Percentiles rank a stretch among this genome's conserved stretches.
phyloP scores from a whole-genome alignment of 2,113 vertebrate genomes.

The Rana temporaria region DNA sequence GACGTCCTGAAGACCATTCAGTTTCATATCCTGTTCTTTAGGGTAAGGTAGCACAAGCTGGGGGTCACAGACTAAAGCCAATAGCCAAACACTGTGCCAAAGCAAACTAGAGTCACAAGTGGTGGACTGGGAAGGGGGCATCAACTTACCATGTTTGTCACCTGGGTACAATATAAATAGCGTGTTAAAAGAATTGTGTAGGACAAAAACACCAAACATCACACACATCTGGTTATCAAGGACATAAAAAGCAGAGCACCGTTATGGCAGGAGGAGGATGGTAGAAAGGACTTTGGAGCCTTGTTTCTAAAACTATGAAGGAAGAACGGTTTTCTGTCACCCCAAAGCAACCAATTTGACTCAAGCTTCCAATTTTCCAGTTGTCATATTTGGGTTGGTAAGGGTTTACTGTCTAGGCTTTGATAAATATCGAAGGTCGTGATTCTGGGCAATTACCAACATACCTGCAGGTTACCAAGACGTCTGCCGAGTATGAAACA shows the following conservation, averaged over 20 bases:
- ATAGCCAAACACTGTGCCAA: constrained; percentile 77
- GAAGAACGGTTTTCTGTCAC: too few relatives aligned
- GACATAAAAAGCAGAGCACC: constrained; percentile 40
- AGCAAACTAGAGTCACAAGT: constrained; percentile 74
- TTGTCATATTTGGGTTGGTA: too few relatives aligned
- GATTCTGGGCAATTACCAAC: too few relatives aligned
- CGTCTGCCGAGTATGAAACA: too few relatives aligned
- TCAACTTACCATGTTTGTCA: constrained; percentile 99
- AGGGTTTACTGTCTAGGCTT: too few relatives aligned
- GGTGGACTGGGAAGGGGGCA: constrained; percentile 70
- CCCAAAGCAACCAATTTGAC: too few relatives aligned
- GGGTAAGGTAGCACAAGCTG: constrained; percentile 74
- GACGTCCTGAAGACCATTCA: background rate
- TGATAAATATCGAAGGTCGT: too few relatives aligned
- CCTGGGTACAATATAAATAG: constrained; percentile 94
- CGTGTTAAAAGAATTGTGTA: constrained; percentile 79
- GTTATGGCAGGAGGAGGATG: too few relatives aligned
- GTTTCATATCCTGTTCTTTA: constrained; percentile 58
- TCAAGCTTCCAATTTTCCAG: too few relatives aligned
- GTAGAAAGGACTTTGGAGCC: too few relatives aligned
- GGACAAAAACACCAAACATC: constrained; percentile 65
- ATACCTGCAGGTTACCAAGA: too few relatives aligned
- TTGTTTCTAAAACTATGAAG: too few relatives aligned
- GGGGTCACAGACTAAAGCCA: constrained; percentile 73
- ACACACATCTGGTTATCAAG: constrained; percentile 4